Conservation (phyloP, 2,113 vertebrate genomes). For the Carassius auratus region DNA sequence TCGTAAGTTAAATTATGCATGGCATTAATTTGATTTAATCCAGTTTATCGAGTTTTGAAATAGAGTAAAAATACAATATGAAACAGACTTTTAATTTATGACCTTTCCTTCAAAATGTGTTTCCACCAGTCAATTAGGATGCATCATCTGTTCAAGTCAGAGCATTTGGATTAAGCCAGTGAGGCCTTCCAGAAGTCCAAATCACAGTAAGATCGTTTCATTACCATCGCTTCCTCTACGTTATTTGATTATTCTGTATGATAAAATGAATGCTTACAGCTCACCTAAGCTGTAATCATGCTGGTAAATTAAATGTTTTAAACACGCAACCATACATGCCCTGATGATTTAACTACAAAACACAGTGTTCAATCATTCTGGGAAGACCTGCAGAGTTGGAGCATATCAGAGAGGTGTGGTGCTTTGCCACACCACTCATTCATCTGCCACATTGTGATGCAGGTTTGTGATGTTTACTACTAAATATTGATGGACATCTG, state of each 20-base stretch:
- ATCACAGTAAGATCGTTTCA: constrained; percentile 21
- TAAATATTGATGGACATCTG: constrained; percentile 86
- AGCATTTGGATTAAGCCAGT: constrained; percentile 37
- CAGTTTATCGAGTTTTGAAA: constrained; percentile 63
- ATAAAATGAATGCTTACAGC: constrained; percentile 2
- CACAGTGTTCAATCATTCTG: constrained; percentile 20
- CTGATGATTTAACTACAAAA: constrained; percentile 27
- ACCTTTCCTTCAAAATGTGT: constrained; percentile 53
- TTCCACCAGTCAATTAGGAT: constrained; percentile 46
- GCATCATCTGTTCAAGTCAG: constrained; percentile 50
- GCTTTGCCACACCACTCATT: constrained; percentile 66
- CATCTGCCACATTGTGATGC: constrained; percentile 70
- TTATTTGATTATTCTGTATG: constrained; percentile 23
- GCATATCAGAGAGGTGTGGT: constrained; percentile 41
- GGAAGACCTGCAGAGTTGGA: constrained; percentile 26
- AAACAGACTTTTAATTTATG: constrained; percentile 63
- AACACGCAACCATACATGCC: background rate
- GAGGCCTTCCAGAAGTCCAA: constrained; percentile 42
- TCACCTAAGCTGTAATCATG: background rate
- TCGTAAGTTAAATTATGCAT: constrained; percentile 78
- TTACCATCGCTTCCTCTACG: background rate
- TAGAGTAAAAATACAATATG: constrained; percentile 55
- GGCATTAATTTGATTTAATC: constrained; percentile 73
- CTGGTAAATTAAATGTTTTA: constrained; percentile 20
- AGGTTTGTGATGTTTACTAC: constrained; percentile 74